A percentile compares a stretch with the other conserved stretches of the same genome.
Conservation (phyloP, 2,113 vertebrate species). For the Eretmochelys imbricata region DNA sequence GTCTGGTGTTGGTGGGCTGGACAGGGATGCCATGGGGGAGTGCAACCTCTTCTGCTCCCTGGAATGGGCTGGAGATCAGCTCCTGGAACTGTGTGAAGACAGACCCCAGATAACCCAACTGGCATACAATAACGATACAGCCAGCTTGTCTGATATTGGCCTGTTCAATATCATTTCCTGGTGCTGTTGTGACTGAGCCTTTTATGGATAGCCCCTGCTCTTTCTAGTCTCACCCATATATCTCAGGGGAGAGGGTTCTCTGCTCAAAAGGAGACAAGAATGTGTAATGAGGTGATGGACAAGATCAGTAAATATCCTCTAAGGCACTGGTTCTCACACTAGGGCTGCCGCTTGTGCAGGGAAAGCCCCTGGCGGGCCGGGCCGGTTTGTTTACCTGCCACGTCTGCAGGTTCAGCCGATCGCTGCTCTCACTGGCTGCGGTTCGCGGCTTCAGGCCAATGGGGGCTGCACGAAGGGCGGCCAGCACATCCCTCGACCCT, state of each 20-base stretch:
- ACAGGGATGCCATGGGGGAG: not conserved
- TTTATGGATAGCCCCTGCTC: not conserved
- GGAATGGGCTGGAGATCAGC: not conserved
- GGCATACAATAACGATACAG: not conserved
- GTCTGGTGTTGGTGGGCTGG: not conserved
- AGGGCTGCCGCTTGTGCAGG: no score
- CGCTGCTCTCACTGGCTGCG: no score
- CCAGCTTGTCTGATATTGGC: not conserved
- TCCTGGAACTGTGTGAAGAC: not conserved
- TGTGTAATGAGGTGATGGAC: not conserved
- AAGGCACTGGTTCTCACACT: not conserved
- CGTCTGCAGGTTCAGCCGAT: no score
- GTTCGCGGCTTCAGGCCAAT: no score
- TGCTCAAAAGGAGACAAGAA: not conserved
- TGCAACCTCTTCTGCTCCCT: not conserved
- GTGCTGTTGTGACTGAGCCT: not conserved
- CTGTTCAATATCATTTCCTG: not conserved
- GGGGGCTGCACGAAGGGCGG: no score
- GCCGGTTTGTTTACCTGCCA: no score
- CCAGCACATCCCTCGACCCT: no score
- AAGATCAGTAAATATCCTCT: not conserved
- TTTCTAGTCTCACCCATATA: not conserved
- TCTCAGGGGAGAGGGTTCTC: not conserved
- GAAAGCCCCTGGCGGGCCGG: no score
- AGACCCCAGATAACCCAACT: not conserved